Percentiles rank a stretch among this genome's conserved stretches.
Conservation (phyloP, 92 coral and sea anemone genomes). For the Porites cylindrica region DNA sequence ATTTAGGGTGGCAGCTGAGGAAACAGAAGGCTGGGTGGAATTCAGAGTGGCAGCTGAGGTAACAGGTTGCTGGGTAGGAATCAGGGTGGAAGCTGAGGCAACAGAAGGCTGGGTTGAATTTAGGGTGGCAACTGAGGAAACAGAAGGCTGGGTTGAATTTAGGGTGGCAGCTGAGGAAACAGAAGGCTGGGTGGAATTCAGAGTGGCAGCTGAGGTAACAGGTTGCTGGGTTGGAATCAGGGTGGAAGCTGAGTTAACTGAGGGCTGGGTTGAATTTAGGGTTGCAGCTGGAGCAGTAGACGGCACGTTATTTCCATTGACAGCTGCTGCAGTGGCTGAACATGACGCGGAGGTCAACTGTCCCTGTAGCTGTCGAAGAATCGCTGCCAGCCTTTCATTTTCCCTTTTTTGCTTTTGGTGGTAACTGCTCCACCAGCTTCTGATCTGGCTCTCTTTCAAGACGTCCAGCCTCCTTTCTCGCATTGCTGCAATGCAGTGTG, state of each 20-base stretch:
- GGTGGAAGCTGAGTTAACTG: background rate
- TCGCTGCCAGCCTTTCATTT: slow-evolving; percentile 6
- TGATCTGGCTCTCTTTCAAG: slow-evolving; percentile 28
- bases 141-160: too few species aligned
- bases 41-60: background rate
- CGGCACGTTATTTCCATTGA: background rate
- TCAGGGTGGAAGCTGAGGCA: background rate
- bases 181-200: background rate
- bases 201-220: background rate
- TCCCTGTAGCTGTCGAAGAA: background rate
- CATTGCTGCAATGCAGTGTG: slow-evolving; percentile 16
- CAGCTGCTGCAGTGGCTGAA: background rate
- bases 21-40: background rate
- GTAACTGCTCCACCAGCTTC: slow-evolving; percentile 42
- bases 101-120: background rate
- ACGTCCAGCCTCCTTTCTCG: slow-evolving; percentile 11
- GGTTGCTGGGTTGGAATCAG: background rate
- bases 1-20: background rate
- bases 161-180: background rate
- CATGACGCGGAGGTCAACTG: background rate
- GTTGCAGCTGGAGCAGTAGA: background rate
- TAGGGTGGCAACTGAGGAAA: too few species aligned
- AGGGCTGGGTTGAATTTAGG: background rate
- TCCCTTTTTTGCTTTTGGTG: slow-evolving; percentile 30
- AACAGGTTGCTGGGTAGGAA: background rate